Evolutionary conservation across 2,113 vertebrate genomes (phyloP).

Genomic region (Apodemus speciosus): DNA sequence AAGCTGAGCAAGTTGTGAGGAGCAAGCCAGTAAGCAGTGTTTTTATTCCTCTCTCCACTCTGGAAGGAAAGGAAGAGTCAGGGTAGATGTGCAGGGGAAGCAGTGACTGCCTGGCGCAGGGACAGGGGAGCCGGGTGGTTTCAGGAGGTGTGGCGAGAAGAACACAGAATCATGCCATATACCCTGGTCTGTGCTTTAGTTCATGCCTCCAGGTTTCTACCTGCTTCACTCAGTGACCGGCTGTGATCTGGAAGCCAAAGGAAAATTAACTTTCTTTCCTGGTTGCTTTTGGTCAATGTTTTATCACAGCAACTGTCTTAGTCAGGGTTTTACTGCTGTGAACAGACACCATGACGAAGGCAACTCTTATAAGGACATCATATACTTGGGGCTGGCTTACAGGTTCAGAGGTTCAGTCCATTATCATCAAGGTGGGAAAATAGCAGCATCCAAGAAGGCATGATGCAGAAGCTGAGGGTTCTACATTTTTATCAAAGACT

Average conservation of each 20-base stretch:
- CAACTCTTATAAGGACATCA: no score
- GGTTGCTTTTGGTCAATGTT: not conserved
- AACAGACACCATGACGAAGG: no score
- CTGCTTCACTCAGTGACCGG: not conserved
- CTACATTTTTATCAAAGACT: no score
- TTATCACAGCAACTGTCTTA: not conserved
- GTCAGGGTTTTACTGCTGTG: no score
- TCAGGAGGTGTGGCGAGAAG: not conserved
- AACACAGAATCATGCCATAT: no score
- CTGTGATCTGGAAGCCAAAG: not conserved
- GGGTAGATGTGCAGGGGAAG: not conserved
- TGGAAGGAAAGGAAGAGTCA: no score
- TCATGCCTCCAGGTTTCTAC: not conserved
- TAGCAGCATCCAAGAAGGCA: no score
- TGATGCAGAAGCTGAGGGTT: no score
- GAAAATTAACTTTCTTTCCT: not conserved
- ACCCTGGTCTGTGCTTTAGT: not conserved
- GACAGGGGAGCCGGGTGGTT: not conserved
- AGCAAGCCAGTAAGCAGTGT: not conserved
- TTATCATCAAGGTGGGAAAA: no score
- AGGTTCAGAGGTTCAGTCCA: no score
- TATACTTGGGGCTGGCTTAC: no score
- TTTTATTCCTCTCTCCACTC: no score
- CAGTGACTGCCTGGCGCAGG: fast-evolving
- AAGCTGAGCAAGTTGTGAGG: not conserved